phyloP scores from a whole-genome alignment of 2,113 vertebrate species.

The Oxygymnocypris stewartii region DNA sequence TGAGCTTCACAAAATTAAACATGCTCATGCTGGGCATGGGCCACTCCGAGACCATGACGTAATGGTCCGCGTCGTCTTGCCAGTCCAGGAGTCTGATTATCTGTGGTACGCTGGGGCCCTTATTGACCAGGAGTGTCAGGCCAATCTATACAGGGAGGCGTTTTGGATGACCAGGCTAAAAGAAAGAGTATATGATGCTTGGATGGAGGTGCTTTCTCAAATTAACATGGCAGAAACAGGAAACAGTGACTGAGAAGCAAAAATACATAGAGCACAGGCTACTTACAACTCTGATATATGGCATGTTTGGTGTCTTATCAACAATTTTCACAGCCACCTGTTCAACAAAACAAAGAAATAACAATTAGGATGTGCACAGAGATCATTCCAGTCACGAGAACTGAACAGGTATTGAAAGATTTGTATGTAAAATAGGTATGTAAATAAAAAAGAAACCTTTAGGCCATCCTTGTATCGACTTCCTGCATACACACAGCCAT shows the following conservation, averaged over 20 bases:
- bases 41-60: neutral
- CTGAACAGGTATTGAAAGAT: neutral
- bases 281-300: neutral
- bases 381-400: neutral
- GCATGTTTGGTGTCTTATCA: too few species aligned
- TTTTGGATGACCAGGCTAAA: neutral
- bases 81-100: neutral
- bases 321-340: too few species aligned
- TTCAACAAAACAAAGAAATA: neutral
- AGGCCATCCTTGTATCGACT: neutral
- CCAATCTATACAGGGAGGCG: neutral
- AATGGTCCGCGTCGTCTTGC: neutral
- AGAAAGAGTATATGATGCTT: neutral
- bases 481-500: neutral
- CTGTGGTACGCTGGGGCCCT: neutral
- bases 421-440: neutral
- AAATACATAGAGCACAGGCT: neutral
- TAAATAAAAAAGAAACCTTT: neutral
- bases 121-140: neutral
- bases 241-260: neutral
- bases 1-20: neutral
- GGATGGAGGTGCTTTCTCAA: neutral
- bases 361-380: neutral
- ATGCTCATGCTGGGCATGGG: neutral
- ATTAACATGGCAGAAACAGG: too few species aligned